Evolutionary conservation across 2,888 invertebrate genomes (phyloP), one percentile per base, ranked within the genome.

Genomic region (Griposia aprilina): DNA sequence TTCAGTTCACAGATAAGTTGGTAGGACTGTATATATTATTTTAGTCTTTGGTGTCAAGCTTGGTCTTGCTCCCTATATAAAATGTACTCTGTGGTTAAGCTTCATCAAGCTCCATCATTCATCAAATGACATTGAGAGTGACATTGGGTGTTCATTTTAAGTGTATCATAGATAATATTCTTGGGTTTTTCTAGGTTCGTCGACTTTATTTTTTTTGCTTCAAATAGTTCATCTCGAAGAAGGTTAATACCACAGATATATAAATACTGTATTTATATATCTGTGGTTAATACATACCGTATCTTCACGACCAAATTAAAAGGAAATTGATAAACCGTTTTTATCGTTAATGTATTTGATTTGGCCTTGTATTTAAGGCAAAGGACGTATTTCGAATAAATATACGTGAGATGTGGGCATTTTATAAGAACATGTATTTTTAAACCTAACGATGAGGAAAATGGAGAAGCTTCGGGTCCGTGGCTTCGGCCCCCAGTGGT

Each of bases 261-360:
- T n/a, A n/a, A n/a, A n/a, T n/a, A n/a, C n/a, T n/a, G n/a, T n/a
- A n/a, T n/a, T n/a, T n/a, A n/a, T n/a, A n/a, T n/a, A n/a, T n/a
- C n/a, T n/a, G n/a, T n/a, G n/a, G n/a, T n/a, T 48, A 60, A 17
- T 70, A 26, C 13, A 6, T 70, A 26, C 17, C 13, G 45, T n/a
- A 45, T 67, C 15, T 30, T 65, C 13, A 8, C 62, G 11, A 60
- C 17, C 41, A 48, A 41, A 69, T 55, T 55, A 70, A 55, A 15
- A 66, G 15, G 26, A n/a, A 67, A 80, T 68, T 45, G 2, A 68
- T 52, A 71, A 59, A 67, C 20, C 45, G 15, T 67, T 77, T 83
- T 57, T 69, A 45, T 71, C 36, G n/a, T n/a, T 50, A 30, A 30
- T n/a, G 11, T 48, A 20, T 57, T 78, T 59, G 17, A 57, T 30